Conservation (phyloP, 1,140 invertebrate species). For the Leguminivora glycinivorella region DNA sequence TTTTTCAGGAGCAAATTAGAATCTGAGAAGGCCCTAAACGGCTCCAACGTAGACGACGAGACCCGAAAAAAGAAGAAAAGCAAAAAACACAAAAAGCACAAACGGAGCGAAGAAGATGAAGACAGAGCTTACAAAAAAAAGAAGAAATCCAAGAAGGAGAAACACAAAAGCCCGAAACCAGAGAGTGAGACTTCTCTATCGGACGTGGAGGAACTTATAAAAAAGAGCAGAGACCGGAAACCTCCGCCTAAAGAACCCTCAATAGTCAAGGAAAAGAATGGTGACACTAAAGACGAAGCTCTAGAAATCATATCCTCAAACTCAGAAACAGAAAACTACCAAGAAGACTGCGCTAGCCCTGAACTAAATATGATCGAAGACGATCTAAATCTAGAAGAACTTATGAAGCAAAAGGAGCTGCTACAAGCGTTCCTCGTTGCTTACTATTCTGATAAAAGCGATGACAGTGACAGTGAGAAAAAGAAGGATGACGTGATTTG, state of each 20-base stretch:
- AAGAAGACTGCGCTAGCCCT: slow-evolving; percentile 87
- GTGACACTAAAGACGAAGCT: slow-evolving; percentile 52
- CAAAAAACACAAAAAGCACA: slow-evolving; percentile 79
- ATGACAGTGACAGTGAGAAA: slow-evolving; percentile 45
- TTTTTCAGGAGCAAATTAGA: slow-evolving; percentile 55
- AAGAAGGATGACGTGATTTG: slow-evolving; percentile 45
- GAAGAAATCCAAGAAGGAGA: slow-evolving; percentile 62
- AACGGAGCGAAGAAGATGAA: slow-evolving; percentile 56
- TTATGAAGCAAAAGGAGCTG: slow-evolving; percentile 92
- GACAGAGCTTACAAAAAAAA: slow-evolving; percentile 54
- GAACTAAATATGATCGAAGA: slow-evolving; percentile 89
- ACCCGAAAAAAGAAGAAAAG: slow-evolving; percentile 74
- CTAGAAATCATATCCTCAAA: slow-evolving; percentile 85
- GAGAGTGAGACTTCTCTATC: slow-evolving; percentile 71
- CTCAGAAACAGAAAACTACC: slow-evolving; percentile 83
- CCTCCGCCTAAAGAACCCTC: slow-evolving; percentile 32
- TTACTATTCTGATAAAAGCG: slow-evolving; percentile 78
- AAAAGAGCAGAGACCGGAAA: slow-evolving; percentile 52
- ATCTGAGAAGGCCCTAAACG: slow-evolving; percentile 47
- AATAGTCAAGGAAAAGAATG: slow-evolving; percentile 56
- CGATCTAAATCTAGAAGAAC: slow-evolving; percentile 91
- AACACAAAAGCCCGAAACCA: slow-evolving; percentile 49
- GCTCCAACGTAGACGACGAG: slow-evolving; percentile 48
- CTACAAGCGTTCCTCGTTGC: slow-evolving; percentile 82
- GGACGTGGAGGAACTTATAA: slow-evolving; percentile 64